Conservation (phyloP, 2,113 vertebrate species). For the Tauraco erythrolophus region DNA sequence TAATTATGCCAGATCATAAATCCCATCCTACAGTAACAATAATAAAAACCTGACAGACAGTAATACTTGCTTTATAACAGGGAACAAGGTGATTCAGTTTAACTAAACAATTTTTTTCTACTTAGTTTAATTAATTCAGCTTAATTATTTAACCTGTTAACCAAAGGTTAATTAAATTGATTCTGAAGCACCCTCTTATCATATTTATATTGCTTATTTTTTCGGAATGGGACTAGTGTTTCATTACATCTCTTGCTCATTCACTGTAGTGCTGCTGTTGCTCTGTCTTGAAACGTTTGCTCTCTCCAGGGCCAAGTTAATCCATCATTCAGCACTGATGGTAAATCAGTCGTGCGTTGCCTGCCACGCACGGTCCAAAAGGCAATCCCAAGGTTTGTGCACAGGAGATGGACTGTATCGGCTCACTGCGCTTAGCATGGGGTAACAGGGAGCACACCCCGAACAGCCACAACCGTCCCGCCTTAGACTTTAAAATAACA, state of each 20-base stretch:
- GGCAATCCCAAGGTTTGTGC: background rate
- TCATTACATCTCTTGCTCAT: slow-evolving; percentile 20
- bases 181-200: background rate
- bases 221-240: background rate
- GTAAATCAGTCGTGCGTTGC: background rate
- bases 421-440: background rate
- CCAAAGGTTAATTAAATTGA: slow-evolving; percentile 2
- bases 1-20: background rate
- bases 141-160: slow-evolving; percentile 32
- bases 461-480: background rate
- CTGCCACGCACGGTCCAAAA: background rate
- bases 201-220: background rate
- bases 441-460: background rate
- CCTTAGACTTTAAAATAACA: background rate
- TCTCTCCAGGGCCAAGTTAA: slow-evolving; percentile 31
- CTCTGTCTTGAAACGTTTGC: background rate
- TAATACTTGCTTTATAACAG: background rate
- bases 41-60: background rate
- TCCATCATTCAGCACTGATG: slow-evolving; percentile 14
- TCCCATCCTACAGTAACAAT: background rate
- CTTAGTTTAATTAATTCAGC: slow-evolving; percentile 25
- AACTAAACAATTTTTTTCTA: background rate
- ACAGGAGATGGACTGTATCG: background rate
- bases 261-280: slow-evolving; percentile 22
- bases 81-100: background rate